Conservation (phyloP, 1,140 invertebrate species). For the Pogonomyrmex californicus region DNA sequence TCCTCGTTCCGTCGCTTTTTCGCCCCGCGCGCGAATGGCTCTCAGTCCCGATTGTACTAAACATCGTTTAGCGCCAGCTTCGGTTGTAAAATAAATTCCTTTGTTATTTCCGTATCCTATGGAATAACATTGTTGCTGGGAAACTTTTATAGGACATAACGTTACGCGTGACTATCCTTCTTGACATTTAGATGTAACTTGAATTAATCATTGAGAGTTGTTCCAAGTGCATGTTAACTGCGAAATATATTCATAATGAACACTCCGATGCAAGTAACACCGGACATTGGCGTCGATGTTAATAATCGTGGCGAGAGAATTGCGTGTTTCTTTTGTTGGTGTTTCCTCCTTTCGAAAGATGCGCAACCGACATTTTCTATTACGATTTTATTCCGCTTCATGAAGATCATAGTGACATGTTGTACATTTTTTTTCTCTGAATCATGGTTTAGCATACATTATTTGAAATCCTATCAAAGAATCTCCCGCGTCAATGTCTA, state of each 20-base stretch:
- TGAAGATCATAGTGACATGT: background rate
- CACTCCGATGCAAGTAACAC: slow-evolving; percentile 6
- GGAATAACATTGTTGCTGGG: background rate
- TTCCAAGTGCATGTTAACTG: background rate
- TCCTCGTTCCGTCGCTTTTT: background rate
- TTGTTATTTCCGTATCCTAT: background rate
- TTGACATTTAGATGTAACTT: background rate
- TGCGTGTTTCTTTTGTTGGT: slow-evolving; percentile 46
- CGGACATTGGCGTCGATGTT: slow-evolving; percentile 22
- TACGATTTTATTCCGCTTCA: background rate
- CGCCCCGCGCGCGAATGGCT: slow-evolving; percentile 31
- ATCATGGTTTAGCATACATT: background rate
- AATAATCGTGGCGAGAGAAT: slow-evolving; percentile 60
- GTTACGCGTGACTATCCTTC: background rate
- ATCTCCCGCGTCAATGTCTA: background rate
- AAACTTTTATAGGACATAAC: background rate
- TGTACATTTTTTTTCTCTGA: background rate
- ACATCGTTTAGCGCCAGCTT: slow-evolving; percentile 36
- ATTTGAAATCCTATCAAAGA: background rate
- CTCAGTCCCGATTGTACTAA: slow-evolving; percentile 3
- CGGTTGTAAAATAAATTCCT: slow-evolving; percentile 50
- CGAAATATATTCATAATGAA: slow-evolving; percentile 22
- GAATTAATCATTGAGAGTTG: background rate
- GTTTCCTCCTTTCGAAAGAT: slow-evolving; percentile 23
- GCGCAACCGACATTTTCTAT: slow-evolving; percentile 53